Percentiles rank a stretch among this genome's conserved stretches.
These are phyloP conservation scores for Sebastes ruberrimus DNA, from an alignment of 2,797 vertebrate genomes.

Conservation along the genomic window DNA sequence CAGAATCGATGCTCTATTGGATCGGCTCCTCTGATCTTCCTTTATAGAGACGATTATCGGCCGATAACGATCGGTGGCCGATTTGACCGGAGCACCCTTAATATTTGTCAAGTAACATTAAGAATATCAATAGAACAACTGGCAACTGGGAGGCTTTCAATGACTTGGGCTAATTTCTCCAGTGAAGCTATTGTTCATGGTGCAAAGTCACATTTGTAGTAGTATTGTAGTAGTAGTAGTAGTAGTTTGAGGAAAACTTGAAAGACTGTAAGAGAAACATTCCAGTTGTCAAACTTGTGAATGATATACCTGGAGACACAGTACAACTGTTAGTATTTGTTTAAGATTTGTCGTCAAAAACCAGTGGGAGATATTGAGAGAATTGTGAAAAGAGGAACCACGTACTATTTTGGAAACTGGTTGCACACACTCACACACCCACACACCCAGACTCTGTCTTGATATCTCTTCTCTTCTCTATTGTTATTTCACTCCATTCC, in stretches of 20 bases:
- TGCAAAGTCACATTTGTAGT: neutral
- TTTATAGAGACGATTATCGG: too few species aligned
- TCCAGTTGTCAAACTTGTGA: neutral
- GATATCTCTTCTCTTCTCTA: neutral
- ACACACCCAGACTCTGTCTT: neutral
- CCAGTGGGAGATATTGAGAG: neutral
- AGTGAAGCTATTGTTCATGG: neutral
- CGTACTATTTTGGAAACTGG: neutral
- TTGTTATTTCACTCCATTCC: neutral
- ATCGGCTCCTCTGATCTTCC: too few species aligned
- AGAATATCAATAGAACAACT: neutral
- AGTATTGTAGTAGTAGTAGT: neutral
- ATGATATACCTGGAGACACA: neutral
- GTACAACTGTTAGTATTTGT: neutral
- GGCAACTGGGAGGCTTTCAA: neutral
- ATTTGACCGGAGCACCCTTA: neutral
- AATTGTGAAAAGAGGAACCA: neutral
- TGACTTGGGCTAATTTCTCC: neutral
- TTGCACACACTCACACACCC: neutral
- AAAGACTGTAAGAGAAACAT: neutral
- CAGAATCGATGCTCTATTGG: too few species aligned
- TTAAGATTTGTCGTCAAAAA: neutral
- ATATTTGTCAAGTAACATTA: neutral
- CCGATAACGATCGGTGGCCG: too few species aligned
- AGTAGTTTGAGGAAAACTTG: neutral